Percentiles rank a stretch among this genome's conserved stretches.
Evolutionary conservation across 2,797 vertebrate species (phyloP).

Genomic region (Poeciliopsis gracilis): DNA sequence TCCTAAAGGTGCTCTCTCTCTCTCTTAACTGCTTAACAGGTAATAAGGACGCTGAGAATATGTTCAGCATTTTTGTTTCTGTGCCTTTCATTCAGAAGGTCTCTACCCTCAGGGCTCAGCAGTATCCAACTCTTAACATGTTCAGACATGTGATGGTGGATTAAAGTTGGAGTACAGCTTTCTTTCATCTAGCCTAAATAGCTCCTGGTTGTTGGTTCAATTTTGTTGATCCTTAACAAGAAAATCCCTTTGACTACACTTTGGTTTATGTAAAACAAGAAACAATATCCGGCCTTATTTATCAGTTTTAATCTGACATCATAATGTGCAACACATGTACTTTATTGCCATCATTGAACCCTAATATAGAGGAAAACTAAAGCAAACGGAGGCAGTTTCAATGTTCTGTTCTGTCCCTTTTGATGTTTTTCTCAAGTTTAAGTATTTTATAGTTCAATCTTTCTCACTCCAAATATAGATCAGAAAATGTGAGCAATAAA

Average conservation of each 20-base stretch:
- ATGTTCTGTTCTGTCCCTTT: background rate
- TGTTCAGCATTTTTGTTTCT: slow-evolving; percentile 44
- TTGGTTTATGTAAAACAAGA: slow-evolving; percentile 14
- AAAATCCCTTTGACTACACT: slow-evolving; percentile 24
- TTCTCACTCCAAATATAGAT: background rate
- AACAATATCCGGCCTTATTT: slow-evolving; percentile 6
- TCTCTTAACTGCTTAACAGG: slow-evolving; percentile 47
- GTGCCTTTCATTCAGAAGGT: slow-evolving; percentile 38
- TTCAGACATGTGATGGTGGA: slow-evolving; percentile 47
- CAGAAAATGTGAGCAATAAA: background rate
- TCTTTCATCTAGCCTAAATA: slow-evolving; percentile 39
- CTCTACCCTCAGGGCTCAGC: slow-evolving; percentile 47
- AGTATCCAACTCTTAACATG: slow-evolving; percentile 35
- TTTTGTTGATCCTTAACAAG: slow-evolving; percentile 8
- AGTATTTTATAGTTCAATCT: background rate
- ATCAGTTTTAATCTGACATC: slow-evolving; percentile 25
- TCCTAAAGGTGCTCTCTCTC: slow-evolving; percentile 63
- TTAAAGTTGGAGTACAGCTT: slow-evolving; percentile 37
- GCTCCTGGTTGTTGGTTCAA: slow-evolving; percentile 25
- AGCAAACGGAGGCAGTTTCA: background rate
- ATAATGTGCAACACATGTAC: slow-evolving; percentile 1
- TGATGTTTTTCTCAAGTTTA: background rate
- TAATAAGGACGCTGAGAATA: slow-evolving; percentile 47
- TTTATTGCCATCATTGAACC: background rate
- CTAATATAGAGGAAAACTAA: background rate